A percentile compares a stretch with the other conserved stretches of the same genome.
Conservation (phyloP, 1,140 invertebrate species). For the Sycobia sp. region DNA sequence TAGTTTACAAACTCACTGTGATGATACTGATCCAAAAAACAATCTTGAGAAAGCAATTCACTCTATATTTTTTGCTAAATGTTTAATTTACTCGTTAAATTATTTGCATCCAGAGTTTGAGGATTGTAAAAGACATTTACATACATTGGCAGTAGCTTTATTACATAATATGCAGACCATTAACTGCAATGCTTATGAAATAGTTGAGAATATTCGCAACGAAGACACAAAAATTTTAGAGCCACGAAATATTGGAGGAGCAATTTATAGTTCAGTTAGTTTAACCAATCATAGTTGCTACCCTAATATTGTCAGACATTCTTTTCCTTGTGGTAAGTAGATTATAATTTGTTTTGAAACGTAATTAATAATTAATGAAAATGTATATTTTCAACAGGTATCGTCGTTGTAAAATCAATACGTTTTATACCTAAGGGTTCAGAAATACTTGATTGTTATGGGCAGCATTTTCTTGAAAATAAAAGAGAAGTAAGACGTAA, state of each 20-base stretch:
- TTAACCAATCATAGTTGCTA: conserved; percentile 69
- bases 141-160: conserved; percentile 56
- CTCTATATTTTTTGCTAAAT: conserved; percentile 65
- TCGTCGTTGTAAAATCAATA: conserved; percentile 61
- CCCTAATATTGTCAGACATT: conserved; percentile 65
- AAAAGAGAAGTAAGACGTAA: conserved; percentile 51
- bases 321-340: conserved; percentile 52
- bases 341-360: too few relatives aligned
- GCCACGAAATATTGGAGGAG: conserved; percentile 64
- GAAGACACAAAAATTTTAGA: conserved; percentile 47
- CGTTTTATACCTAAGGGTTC: conserved; percentile 59
- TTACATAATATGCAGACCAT: conserved; percentile 66
- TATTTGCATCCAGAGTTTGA: conserved; percentile 31
- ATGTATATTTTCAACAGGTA: conserved; percentile 47
- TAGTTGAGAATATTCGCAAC: conserved; percentile 62
- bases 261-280: conserved; percentile 68
- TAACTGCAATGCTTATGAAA: conserved; percentile 71
- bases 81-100: conserved; percentile 57
- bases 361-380: not conserved
- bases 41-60: conserved; percentile 61
- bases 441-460: conserved; percentile 70
- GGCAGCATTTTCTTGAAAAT: conserved; percentile 63
- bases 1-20: conserved; percentile 60
- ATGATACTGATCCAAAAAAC: conserved; percentile 55
- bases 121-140: conserved; percentile 35